phyloP scores from a whole-genome alignment of 2,797 vertebrate genomes.

The Nothura maculosa region DNA sequence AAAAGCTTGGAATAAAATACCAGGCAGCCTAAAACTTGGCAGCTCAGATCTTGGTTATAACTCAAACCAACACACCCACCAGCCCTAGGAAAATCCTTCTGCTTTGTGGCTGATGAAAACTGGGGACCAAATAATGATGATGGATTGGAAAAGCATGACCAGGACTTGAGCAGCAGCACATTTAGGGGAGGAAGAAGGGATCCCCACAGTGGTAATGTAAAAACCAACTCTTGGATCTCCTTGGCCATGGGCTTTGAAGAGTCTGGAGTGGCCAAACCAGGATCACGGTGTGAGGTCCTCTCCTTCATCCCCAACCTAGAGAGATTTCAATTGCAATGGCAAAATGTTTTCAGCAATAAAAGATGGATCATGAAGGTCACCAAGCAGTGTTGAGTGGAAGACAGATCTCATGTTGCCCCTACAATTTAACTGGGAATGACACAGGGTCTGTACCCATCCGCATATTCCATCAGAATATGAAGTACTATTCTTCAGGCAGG shows the following conservation, averaged over 20 bases:
- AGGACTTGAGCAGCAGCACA: background rate
- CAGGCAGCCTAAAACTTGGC: background rate
- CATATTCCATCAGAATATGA: background rate
- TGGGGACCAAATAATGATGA: background rate
- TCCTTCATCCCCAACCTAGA: background rate
- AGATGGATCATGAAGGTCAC: background rate
- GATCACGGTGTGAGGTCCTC: background rate
- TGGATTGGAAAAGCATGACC: background rate
- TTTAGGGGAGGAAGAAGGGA: background rate
- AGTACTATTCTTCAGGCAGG: background rate
- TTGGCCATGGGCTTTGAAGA: background rate
- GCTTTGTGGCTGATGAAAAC: background rate
- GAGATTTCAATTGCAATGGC: background rate
- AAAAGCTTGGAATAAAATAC: slow-evolving; percentile 18
- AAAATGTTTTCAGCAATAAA: background rate
- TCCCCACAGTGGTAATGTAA: background rate
- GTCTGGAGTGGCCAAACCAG: fast-evolving
- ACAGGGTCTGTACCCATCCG: fast-evolving
- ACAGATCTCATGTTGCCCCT: background rate
- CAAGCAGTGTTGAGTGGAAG: background rate
- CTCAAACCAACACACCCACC: background rate
- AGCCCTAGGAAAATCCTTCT: slow-evolving; percentile 5
- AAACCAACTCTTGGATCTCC: background rate
- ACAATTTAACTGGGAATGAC: background rate
- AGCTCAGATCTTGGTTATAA: background rate